Base-by-base conservation (phyloP, 2,888 invertebrate species). In the Sicus ferrugineus region DNA sequence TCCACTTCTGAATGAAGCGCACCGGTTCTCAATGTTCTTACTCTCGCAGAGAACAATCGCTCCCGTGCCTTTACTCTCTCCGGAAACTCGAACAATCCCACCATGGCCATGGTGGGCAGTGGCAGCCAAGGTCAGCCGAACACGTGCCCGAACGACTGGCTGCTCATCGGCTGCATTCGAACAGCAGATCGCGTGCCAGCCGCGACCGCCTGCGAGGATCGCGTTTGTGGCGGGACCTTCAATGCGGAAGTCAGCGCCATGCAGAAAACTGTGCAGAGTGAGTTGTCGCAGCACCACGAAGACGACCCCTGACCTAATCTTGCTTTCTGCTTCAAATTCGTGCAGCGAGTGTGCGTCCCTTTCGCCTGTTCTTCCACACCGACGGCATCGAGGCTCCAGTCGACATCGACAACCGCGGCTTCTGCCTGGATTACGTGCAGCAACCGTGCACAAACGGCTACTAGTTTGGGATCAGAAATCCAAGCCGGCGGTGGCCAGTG, bases 201-300 rank as follows among this genome's bases (percentile, higher is more conserved):
- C 0, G 87, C 88, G 58, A 88, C 89, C 48, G 87, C 89, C 0
- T 94, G 92, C 77, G 91, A 93, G 2, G 94, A 95, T 84, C 88
- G 94, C 67, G 89, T 95, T 46, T 95, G 94, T 77, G 94, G 94
- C 0, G 94, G 94, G 3, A 91, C 92, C 0, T 90, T 94, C 76
- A 92, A 91, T 67, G 89, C 89, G 1, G 94, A 94, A 79, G 87
- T 91, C 2, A 90, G 91, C 1, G 88, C 91, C 78, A 87, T 89
- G 70, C 87, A 91, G 14, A 88, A 91, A 3, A 88, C 92, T 0
- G 90, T 94, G 23, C 87, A 90, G 79, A 92, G 94, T 94, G 84
- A 89, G 90, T 88, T 5, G 7, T 16, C 1, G 11, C 19, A n/a
- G n/a, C n/a, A n/a, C n/a, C n/a, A n/a, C n/a, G n/a, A n/a, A n/a